These are phyloP conservation scores for Clarias pachynema DNA, from an alignment of 2,797 vertebrate genomes.

Conservation along the genomic window DNA sequence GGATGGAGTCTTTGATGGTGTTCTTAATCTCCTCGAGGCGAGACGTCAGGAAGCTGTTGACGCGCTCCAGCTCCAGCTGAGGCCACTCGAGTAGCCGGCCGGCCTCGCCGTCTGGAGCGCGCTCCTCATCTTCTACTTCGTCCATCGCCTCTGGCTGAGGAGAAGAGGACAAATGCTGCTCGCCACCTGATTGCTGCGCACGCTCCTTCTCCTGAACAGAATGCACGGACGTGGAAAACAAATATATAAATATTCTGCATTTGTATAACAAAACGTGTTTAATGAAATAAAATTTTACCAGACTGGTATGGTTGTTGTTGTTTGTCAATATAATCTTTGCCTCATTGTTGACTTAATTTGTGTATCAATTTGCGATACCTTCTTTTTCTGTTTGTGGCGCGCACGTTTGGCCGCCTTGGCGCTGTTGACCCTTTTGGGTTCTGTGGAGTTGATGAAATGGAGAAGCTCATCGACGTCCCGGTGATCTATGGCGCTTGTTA, in stretches of 20 bases:
- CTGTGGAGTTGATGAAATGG: constrained; percentile 97
- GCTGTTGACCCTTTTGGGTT: constrained; percentile 93
- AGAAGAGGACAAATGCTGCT: constrained; percentile 64
- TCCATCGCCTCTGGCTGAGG: constrained; percentile 64
- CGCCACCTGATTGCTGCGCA: constrained; percentile 78
- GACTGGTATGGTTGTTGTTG: neutral
- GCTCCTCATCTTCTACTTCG: constrained; percentile 63
- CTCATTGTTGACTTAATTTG: neutral
- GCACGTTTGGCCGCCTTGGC: constrained; percentile 97
- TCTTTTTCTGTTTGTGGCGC: constrained; percentile 98
- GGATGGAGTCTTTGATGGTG: constrained; percentile 97
- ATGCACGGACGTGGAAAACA: neutral
- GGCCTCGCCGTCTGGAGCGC: constrained; percentile 70
- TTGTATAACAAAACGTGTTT: neutral
- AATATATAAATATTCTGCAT: neutral
- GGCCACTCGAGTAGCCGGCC: constrained; percentile 90
- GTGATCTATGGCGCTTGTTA: constrained; percentile 82
- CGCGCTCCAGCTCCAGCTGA: constrained; percentile 90
- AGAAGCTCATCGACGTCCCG: constrained; percentile 93
- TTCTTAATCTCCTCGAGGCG: constrained; percentile 97
- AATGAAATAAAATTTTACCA: neutral
- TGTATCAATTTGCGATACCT: constrained; percentile 68
- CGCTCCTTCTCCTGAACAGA: constrained; percentile 85
- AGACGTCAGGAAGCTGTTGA: constrained; percentile 97
- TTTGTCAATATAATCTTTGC: neutral